Percentiles rank a stretch among this genome's conserved stretches.
These are phyloP conservation scores for Platycheirus rosarum DNA, from an alignment of 2,888 invertebrate genomes.

Conservation along the genomic window DNA sequence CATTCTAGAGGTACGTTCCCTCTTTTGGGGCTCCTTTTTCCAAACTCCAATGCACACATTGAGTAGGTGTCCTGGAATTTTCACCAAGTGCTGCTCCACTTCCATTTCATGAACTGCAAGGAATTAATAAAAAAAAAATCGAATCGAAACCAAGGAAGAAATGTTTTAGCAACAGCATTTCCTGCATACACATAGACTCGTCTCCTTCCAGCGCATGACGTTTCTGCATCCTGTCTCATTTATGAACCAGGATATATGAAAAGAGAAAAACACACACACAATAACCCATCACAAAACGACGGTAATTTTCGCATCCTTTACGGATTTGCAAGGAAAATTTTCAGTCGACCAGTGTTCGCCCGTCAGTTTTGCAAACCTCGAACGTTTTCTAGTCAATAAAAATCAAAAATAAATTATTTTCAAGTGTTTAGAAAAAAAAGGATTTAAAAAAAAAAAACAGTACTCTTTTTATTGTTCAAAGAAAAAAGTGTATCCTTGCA, in stretches of 20 bases:
- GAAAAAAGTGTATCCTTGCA: conserved; percentile 33
- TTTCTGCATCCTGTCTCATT: conserved; percentile 57
- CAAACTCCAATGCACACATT: conserved; percentile 44
- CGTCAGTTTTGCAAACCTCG: conserved; percentile 75
- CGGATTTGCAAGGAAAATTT: conserved; percentile 78
- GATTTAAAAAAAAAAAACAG: conserved; percentile 7
- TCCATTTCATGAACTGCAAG: conserved; percentile 52
- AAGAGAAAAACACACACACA: conserved; percentile 47
- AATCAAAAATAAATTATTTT: conserved; percentile 14
- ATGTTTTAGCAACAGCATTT: conserved; percentile 68
- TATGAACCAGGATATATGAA: conserved; percentile 47
- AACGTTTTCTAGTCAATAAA: conserved; percentile 57
- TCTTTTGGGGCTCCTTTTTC: conserved; percentile 8
- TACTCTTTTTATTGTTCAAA: conserved; percentile 34
- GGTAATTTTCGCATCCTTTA: conserved; percentile 77
- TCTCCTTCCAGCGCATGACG: conserved; percentile 72
- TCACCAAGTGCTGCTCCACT: conserved; percentile 27
- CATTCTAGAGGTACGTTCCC: conserved; percentile 6
- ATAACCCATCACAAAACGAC: conserved; percentile 52
- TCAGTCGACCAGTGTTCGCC: conserved; percentile 80
- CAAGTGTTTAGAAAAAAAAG: conserved; percentile 25
- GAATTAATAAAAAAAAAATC: conserved; percentile 44
- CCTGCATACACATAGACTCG: conserved; percentile 55
- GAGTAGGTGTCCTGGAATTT: conserved; percentile 48
- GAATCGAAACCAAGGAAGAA: conserved; percentile 9